Base-by-base conservation (phyloP, 2,888 invertebrate genomes). In the Zeuzera pyrina region DNA sequence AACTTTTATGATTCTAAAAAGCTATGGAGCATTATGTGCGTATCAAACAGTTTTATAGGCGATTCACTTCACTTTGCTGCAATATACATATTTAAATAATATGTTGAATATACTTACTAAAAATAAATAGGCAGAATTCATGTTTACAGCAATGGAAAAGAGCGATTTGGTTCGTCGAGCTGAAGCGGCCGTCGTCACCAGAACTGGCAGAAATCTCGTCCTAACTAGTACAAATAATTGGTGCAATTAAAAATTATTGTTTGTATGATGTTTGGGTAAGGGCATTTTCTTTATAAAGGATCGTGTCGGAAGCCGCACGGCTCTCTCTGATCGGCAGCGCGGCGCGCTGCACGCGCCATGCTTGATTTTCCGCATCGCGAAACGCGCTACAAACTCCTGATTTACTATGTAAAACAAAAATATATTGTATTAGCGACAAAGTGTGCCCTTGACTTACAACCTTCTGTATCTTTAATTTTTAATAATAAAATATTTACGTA, bases 151-250 rank as follows among this genome's bases (percentile, higher is more conserved):
- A 6, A 8, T 10, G 13, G 25, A 22, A 22, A 11, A 22, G 10
- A 11, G 13, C 12, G 28, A 12, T 10, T 14, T 3, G 26, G 26
- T 7, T 3, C 28, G 10, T 14, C 29, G 21, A 10, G 6, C 11
- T 12, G n/a, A n/a, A n/a, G 29, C 33, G 29, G 41, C 33, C 31
- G 16, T 34, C 41, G 44, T 45, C 43, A 52, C 45, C 57, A 50
- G 52, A 73, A 76, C 77, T 76, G 68, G 76, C 52, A 57, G 56
- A 52, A 62, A 74, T 74, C 79, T 65, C 59, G 77, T 69, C 59
- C 29, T 65, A 78, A 77, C 79, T 76, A 73, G 79, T 67, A 67
- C 43, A 45, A 60, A 54, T 63, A 58, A 73, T 69, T 69, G 61
- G 52, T 55, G 55, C 70, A 65, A 78, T 74, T 77, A 73, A 68